Evolutionary conservation across 1,140 invertebrate species (phyloP), one percentile per base, ranked within the genome.

Genomic region (Neomicropteryx cornuta): DNA sequence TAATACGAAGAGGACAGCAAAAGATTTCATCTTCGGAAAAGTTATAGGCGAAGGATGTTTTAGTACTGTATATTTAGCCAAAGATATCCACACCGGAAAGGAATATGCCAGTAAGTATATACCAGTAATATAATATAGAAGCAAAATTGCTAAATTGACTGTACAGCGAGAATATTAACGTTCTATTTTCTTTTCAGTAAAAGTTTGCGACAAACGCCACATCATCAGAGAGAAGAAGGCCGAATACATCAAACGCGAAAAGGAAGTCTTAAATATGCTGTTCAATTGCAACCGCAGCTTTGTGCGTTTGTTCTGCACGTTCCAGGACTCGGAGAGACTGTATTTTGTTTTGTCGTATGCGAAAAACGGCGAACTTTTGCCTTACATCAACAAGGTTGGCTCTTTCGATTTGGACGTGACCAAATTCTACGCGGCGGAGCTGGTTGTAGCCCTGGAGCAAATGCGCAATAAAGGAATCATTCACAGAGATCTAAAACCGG

Each of bases 291-390:
- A 71, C 49, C 56, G 77, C 53, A 95, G 90, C 57, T 93, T 99
- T 60, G 89, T 97, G 11, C 83, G 85, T 51, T 70, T 99, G 4
- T 93, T 85, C 53, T 96, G 85, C 61, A 97, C 96, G 24, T 99
- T 99, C 71, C 96, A 99, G 71, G 94, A 98, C 63, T 50, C 72
- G 16, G 80, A 90, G 45, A 77, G 90, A 52, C 75, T 99, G 13
- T 99, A 96, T 70, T 99, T 98, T 74, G 95, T 95, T 2, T 73
- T 99, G 47, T 89, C 87, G 4, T 96, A 92, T 66, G 94, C 92
- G 17, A 87, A 88, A 60, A 87, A 94, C 58, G 92, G 94, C 18
- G 96, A 99, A 64, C 65, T 99, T 10, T 65, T 97, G 39, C 79
- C 86, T 19, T 85, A 92, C 58, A 87, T 99, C 42, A 87, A 90